Percentiles rank a stretch among this genome's conserved stretches.
These are phyloP conservation scores for Eupelmus urozonus DNA, from an alignment of 2,888 invertebrate species.

Conservation along the genomic window DNA sequence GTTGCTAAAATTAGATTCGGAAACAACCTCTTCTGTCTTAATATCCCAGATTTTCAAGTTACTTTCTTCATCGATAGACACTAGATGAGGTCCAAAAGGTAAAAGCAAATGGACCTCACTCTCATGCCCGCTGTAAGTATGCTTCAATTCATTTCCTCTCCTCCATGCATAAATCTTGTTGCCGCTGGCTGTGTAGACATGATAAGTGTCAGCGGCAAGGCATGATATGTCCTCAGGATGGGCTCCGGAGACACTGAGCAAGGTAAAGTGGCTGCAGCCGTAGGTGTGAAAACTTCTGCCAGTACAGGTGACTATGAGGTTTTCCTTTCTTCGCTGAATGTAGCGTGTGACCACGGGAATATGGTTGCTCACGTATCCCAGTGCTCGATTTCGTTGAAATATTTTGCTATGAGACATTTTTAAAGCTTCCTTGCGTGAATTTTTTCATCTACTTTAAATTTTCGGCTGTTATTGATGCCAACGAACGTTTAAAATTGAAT, in stretches of 20 bases:
- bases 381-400: slow-evolving; percentile 88
- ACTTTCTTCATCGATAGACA: slow-evolving; percentile 90
- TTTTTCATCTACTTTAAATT: slow-evolving; percentile 21
- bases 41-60: slow-evolving; percentile 91
- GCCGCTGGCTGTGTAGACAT: slow-evolving; percentile 88
- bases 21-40: slow-evolving; percentile 83
- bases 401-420: slow-evolving; percentile 82
- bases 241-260: slow-evolving; percentile 90
- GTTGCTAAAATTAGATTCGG: slow-evolving; percentile 84
- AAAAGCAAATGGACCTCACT: slow-evolving; percentile 86
- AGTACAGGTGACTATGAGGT: slow-evolving; percentile 92
- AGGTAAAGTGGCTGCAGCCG: slow-evolving; percentile 87
- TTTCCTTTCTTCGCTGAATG: slow-evolving; percentile 90
- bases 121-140: slow-evolving; percentile 88
- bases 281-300: slow-evolving; percentile 96
- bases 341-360: slow-evolving; percentile 91
- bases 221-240: slow-evolving; percentile 89
- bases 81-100: slow-evolving; percentile 91
- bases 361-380: slow-evolving; percentile 96
- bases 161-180: slow-evolving; percentile 92
- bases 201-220: slow-evolving; percentile 86
- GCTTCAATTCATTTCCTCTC: slow-evolving; percentile 90
- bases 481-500: too few species aligned
- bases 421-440: background rate
- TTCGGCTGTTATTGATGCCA: too few species aligned